Base-by-base conservation (phyloP, 2,113 vertebrate genomes). In the Theristicus caerulescens region DNA sequence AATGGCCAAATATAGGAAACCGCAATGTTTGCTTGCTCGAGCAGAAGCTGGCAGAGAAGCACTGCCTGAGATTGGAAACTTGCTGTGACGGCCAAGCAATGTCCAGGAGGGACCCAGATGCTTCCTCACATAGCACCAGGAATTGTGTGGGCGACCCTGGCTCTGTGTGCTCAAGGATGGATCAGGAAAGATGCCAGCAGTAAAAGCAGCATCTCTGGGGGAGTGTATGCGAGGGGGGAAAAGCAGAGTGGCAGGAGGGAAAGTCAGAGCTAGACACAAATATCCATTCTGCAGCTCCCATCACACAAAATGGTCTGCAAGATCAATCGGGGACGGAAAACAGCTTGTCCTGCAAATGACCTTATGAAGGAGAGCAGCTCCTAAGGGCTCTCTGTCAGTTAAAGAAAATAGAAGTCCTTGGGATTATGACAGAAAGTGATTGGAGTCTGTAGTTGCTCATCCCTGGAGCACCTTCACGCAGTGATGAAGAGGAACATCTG, bases 1-100 rank as follows among this genome's bases (percentile, higher is more conserved):
- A 93, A 80, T 66, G 67, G n/a, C 93, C 88, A 95, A 94, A 93
- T 88, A 73, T 24, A 88, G 79, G 80, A 96, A 96, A 95, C 90
- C 31, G 3, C 88, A 86, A 70, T 62, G 55, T 92, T 77, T 86
- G 29, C 88, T 88, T 91, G 49, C 54, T 91, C 1, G 3, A 85
- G 58, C 73, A 81, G 64, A 70, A 91, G 58, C 24, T 92, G 90
- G 90, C 88, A 95, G 88, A 91, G 57, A 67, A 84, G 59, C 86
- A 62, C 51, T 42, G 79, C 24, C 69, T 95, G 79, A 74, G 47
- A 90, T 14, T 15, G 47, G 88, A 92, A 97, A 96, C 38, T 80
- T 0, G 0, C 64, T 70, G 66, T 31, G 67, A 90, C 2, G 0
- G 95, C 90, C 92, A 93, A 93, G 54, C 2, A 3, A 40, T 77